These are phyloP conservation scores for Triplophysa tibetana DNA, from an alignment of 2,113 vertebrate genomes.

Conservation along the genomic window DNA sequence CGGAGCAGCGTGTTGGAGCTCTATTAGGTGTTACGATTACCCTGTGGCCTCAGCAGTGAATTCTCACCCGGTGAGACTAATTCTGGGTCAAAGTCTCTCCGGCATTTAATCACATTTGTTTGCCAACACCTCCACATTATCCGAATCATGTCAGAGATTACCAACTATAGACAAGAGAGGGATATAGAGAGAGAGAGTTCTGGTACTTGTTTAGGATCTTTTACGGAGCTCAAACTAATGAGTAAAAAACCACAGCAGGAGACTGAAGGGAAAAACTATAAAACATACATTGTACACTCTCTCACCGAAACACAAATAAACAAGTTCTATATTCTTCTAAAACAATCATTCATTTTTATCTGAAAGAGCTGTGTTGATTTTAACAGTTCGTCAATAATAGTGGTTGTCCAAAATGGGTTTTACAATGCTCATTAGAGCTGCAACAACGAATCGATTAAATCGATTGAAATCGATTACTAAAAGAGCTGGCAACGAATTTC, in stretches of 20 bases:
- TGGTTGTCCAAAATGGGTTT: too few species aligned
- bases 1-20: background rate
- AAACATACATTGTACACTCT: slow-evolving; percentile 7
- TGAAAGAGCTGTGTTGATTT: background rate
- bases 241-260: slow-evolving; percentile 43
- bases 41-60: background rate
- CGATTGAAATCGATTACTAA: too few species aligned
- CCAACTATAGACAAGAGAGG: background rate
- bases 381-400: too few species aligned
- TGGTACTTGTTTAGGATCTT: slow-evolving; percentile 53
- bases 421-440: too few species aligned
- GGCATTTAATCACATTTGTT: slow-evolving; percentile 57
- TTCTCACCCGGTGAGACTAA: slow-evolving; percentile 55
- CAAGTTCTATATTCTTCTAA: background rate
- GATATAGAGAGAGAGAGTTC: slow-evolving; percentile 34
- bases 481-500: too few species aligned
- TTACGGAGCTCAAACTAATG: slow-evolving; percentile 50
- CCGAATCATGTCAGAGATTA: slow-evolving; percentile 38
- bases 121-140: slow-evolving; percentile 58
- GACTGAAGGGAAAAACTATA: slow-evolving; percentile 47
- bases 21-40: slow-evolving; percentile 4
- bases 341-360: too few species aligned
- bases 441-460: too few species aligned
- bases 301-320: background rate
- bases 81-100: slow-evolving; percentile 55